Percentiles rank a stretch among this genome's conserved stretches.
phyloP scores from a whole-genome alignment of 2,888 invertebrate genomes.

The Eilema sororculum region DNA sequence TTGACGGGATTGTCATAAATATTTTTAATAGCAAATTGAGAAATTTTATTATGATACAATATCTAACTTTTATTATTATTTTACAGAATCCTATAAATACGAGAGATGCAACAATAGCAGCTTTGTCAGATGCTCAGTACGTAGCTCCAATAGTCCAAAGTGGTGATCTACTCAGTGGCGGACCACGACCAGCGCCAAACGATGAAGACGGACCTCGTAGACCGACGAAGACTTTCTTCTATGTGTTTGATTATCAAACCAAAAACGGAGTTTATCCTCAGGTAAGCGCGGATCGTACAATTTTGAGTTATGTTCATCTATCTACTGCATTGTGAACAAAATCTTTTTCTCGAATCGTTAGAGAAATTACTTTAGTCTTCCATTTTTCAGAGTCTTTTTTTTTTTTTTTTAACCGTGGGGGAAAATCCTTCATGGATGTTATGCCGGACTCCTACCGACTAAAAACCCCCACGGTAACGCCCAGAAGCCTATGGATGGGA shows the following conservation, averaged over 20 bases:
- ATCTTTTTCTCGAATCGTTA: not conserved
- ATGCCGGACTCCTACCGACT: too few species aligned
- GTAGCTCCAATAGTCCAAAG: conserved; percentile 96
- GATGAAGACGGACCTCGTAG: conserved; percentile 84
- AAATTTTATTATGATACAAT: too few species aligned
- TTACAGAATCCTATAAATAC: conserved; percentile 94
- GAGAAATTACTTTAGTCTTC: too few species aligned
- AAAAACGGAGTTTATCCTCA: conserved; percentile 96
- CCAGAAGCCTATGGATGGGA: too few species aligned
- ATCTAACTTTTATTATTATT: too few species aligned
- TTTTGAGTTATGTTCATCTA: too few species aligned
- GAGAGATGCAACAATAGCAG: conserved; percentile 95
- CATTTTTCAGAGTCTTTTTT: too few species aligned
- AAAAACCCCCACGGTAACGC: too few species aligned
- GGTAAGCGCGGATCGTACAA: conserved; percentile 87
- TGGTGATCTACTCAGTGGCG: conserved; percentile 92
- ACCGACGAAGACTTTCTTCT: conserved; percentile 94
- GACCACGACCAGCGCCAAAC: conserved; percentile 86
- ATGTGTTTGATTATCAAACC: conserved; percentile 97
- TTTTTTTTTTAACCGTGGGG: too few species aligned
- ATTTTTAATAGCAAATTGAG: too few species aligned
- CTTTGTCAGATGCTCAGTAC: conserved; percentile 97
- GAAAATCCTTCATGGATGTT: too few species aligned
- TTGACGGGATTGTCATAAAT: too few species aligned
- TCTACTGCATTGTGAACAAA: not conserved